Conservation (phyloP, 2,797 vertebrate genomes). For the Parotocinclus haroldoi region DNA sequence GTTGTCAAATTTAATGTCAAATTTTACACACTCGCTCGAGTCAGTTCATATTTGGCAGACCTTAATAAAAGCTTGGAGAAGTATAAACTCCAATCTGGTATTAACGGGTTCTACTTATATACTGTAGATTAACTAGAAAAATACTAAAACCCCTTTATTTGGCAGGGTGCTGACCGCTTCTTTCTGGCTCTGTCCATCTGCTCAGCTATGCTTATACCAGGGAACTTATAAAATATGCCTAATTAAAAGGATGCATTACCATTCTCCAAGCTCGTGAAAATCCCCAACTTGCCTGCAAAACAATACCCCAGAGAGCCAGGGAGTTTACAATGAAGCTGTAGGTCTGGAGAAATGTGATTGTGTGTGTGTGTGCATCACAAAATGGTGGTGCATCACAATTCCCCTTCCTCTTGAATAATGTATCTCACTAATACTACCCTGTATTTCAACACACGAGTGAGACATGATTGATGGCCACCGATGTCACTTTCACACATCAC, state of each 20-base stretch:
- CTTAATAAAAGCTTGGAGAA: no score
- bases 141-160: conserved; percentile 5
- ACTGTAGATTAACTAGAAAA: neutral
- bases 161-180: conserved; percentile 10
- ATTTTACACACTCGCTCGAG: neutral
- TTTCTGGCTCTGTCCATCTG: conserved; percentile 37
- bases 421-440: no score
- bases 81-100: no score
- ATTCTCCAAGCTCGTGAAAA: conserved; percentile 15
- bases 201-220: conserved; percentile 25
- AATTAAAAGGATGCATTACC: conserved; percentile 37
- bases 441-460: no score
- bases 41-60: no score
- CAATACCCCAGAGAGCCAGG: conserved; percentile 11
- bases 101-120: neutral
- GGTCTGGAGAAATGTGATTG: conserved; percentile 8
- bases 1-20: no score
- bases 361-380: conserved; percentile 8
- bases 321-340: conserved; percentile 25
- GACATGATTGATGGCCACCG: no score
- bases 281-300: conserved; percentile 20
- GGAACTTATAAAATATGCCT: conserved; percentile 34
- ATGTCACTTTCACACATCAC: no score
- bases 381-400: no score
- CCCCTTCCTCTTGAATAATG: no score